Evolutionary conservation across 2,113 vertebrate genomes (phyloP).

Genomic region (Neogobius melanostomus): DNA sequence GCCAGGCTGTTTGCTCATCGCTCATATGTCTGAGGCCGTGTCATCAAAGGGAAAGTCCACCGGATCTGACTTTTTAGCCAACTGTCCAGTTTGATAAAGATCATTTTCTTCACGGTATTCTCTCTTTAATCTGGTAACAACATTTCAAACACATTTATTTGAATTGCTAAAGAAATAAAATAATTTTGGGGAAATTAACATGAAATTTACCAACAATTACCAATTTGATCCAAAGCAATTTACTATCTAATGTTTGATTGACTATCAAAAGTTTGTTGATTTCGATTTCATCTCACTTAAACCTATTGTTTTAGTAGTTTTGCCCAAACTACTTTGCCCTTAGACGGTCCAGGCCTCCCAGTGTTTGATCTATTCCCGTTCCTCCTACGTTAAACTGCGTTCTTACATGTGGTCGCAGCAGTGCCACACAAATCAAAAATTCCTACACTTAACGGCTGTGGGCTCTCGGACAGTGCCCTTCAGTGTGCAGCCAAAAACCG

Average conservation of each 20-base stretch:
- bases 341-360: constrained; percentile 10
- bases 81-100: constrained; percentile 24
- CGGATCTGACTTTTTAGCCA: constrained; percentile 44
- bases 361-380: constrained; percentile 59
- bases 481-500: constrained; percentile 46
- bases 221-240: too few relatives aligned
- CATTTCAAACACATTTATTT: too few relatives aligned
- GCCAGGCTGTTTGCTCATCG: constrained; percentile 57
- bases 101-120: not conserved
- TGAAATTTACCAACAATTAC: too few relatives aligned
- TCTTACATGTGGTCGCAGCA: constrained; percentile 60
- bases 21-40: constrained; percentile 25
- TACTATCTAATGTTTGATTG: too few relatives aligned
- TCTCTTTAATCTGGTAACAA: too few relatives aligned
- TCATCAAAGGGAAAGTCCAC: constrained; percentile 65
- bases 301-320: not conserved
- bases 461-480: constrained; percentile 27
- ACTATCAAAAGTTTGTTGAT: too few relatives aligned
- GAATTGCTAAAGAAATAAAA: too few relatives aligned
- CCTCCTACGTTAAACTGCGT: constrained; percentile 25
- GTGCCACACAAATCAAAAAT: constrained; percentile 55
- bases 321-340: not conserved
- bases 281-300: not conserved
- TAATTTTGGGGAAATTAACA: too few relatives aligned
- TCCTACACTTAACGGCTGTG: constrained; percentile 33